Base-by-base conservation (phyloP, 2,888 invertebrate species). In the Calameuta filiformis region DNA sequence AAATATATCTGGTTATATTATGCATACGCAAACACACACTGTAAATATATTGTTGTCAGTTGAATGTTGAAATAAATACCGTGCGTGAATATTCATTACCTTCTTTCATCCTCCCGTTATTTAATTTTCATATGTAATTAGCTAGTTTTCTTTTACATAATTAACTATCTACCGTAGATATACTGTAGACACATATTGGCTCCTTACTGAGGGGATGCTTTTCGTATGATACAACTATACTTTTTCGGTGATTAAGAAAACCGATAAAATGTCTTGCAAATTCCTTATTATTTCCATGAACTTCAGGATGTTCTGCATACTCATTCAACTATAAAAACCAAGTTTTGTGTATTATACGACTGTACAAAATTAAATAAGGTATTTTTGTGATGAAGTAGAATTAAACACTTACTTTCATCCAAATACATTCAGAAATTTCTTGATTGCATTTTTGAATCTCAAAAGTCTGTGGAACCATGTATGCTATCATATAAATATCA, bases 401-500 rank as follows among this genome's bases (percentile, higher is more conserved):
- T 31, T 11, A 30, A 77, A 75, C 78, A 23, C 30, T 68, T 79
- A 97, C 92, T 85, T 95, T 94, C 96, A 98, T 97, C 98, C 98
- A 98, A 85, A 93, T 92, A 81, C 95, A 95, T 69, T 94, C 95
- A 15, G 93, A 94, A 35, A 98, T 96, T 93, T 98, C 98, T 79
- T 94, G 92, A 11, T 95, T 94, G 84, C 96, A 96, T 88, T 94
- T 95, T 35, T 89, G 92, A 69, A 97, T 95, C 2, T 94, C 93
- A 2, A 92, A 91, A 31, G 94, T 94, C 1, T 92, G 88, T 1
- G 98, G 96, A 85, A 92, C 94, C 77, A 98, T 92, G 81, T 94
- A 93, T 6, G 97, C 94, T 3, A 98, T 94, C 77, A 96, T 93
- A 91, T 98, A 98, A 78, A 98, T 94, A 90, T 98, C 98, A 0